phyloP scores from a whole-genome alignment of 1,140 invertebrate genomes.

The Drosophila subobscura region DNA sequence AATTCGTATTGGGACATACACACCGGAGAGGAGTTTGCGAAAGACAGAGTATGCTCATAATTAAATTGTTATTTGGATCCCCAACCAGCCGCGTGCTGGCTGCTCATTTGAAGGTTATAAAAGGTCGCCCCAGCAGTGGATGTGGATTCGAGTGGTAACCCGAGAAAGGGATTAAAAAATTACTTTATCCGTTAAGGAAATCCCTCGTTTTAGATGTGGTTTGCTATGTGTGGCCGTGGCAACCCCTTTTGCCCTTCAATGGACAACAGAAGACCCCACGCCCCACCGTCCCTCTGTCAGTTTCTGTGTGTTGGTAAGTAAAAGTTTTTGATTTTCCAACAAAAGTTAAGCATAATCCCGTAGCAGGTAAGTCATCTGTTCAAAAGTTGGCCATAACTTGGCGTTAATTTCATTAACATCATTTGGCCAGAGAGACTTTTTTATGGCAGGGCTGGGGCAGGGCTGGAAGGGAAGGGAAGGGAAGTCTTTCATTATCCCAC shows the following conservation, averaged over 20 bases:
- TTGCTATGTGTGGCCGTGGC: slow-evolving; percentile 14
- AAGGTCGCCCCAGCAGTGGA: slow-evolving; percentile 48
- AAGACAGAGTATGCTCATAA: slow-evolving; percentile 55
- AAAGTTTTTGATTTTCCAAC: slow-evolving; percentile 39
- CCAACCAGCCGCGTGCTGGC: slow-evolving; percentile 31
- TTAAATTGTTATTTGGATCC: slow-evolving; percentile 71
- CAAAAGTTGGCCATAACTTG: slow-evolving; percentile 58
- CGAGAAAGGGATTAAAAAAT: slow-evolving; percentile 59
- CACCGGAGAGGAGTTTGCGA: not conserved
- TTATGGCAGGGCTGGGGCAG: not conserved
- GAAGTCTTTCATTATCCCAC: slow-evolving; percentile 4
- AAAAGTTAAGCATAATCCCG: slow-evolving; percentile 61
- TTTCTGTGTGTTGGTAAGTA: slow-evolving; percentile 12
- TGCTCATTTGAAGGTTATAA: slow-evolving; percentile 73
- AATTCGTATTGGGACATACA: slow-evolving; percentile 33
- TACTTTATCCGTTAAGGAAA: slow-evolving; percentile 48
- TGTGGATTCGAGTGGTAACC: slow-evolving; percentile 28
- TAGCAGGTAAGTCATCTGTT: slow-evolving; percentile 40
- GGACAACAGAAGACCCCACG: slow-evolving; percentile 11
- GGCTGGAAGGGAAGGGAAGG: no score
- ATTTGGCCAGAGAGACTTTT: slow-evolving; percentile 15
- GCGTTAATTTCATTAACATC: slow-evolving; percentile 63
- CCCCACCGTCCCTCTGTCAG: no score
- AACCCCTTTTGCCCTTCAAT: slow-evolving; percentile 25
- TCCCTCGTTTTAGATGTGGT: slow-evolving; percentile 20